Evolutionary conservation across 2,797 vertebrate genomes (phyloP).

Genomic region (Cynodonichthys magdalenae): DNA sequence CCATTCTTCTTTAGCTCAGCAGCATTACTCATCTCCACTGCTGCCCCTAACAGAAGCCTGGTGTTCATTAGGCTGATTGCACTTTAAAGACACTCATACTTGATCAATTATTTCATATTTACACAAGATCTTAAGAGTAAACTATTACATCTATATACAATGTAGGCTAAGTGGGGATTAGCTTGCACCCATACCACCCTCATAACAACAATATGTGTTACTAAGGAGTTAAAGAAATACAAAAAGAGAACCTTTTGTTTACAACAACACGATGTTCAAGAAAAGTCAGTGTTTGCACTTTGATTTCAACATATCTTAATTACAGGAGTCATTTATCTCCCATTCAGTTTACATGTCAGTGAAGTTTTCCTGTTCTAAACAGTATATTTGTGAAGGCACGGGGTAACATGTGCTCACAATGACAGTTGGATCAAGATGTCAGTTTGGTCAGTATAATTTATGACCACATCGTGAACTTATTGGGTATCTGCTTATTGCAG

Average conservation of each 20-base stretch:
- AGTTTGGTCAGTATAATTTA: slow-evolving; percentile 46
- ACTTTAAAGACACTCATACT: slow-evolving; percentile 74
- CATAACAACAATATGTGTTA: slow-evolving; percentile 27
- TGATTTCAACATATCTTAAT: slow-evolving; percentile 75
- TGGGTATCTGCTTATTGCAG: slow-evolving; percentile 44
- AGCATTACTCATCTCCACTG: slow-evolving; percentile 56
- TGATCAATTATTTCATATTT: slow-evolving; percentile 74
- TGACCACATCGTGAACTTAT: slow-evolving; percentile 42
- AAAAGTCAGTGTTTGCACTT: slow-evolving; percentile 67
- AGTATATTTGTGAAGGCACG: slow-evolving; percentile 45
- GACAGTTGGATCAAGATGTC: slow-evolving; percentile 59
- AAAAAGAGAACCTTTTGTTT: slow-evolving; percentile 57
- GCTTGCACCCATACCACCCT: slow-evolving; percentile 43
- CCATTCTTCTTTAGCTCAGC: slow-evolving; percentile 47
- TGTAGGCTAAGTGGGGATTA: slow-evolving; percentile 47
- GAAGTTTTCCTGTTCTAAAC: slow-evolving; percentile 63
- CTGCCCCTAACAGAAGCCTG: slow-evolving; percentile 73
- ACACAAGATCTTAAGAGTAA: slow-evolving; percentile 67
- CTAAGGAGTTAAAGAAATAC: slow-evolving; percentile 26
- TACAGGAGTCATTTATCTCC: slow-evolving; percentile 68
- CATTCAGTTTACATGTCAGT: slow-evolving; percentile 69
- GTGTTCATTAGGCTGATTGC: slow-evolving; percentile 78
- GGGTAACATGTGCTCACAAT: slow-evolving; percentile 56
- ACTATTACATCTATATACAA: slow-evolving; percentile 73
- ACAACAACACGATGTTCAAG: slow-evolving; percentile 58